Evolutionary conservation across 2,113 vertebrate species (phyloP), one percentile per base, ranked within the genome.

Genomic region (Chaetura pelagica): DNA sequence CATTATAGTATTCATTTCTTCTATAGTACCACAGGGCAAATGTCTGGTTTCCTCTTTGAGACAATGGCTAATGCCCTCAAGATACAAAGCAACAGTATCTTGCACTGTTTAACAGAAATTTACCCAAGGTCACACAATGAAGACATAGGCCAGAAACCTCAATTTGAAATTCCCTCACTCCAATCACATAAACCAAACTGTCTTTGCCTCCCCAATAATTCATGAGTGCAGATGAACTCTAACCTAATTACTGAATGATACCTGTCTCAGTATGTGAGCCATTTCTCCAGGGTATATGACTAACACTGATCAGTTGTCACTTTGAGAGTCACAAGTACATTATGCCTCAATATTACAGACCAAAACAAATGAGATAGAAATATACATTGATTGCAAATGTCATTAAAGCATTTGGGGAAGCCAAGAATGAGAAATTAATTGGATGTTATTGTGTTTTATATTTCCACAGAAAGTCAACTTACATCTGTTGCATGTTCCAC

Each of bases 401-500:
- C 68, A 57, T 64, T 57, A 51, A 34, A 77, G 35, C 11, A 82
- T 74, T 48, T 51, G 13, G 12, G 21, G 38, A 82, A 13, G 26
- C 14, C 73, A 62, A 62, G 30, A 83, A 52, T 15, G 15, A 71
- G 18, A 81, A 89, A 75, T 19, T 34, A 0, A 51, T 38, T 34
- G 12, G 20, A 66, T 78, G 93, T 90, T 38, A 69, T 30, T 68
- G 35, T 35, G 12, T 40, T 75, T 71, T 71, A 3, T 34, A 78
- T 58, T 85, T 72, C 27, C 61, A 89, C 32, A 87, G 49, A 61
- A 81, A 78, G 30, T 77, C 30, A 86, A 96, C 97, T 92, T 95
- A 98, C 97, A 52, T 97, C 93, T 66, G 88, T 95, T 64, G 96
- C 94, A 58, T 93, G 80, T 46, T 96, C 74, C 55, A 98, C 93